phyloP scores from a whole-genome alignment of 2,113 vertebrate species.

The Eptatretus burgeri region DNA sequence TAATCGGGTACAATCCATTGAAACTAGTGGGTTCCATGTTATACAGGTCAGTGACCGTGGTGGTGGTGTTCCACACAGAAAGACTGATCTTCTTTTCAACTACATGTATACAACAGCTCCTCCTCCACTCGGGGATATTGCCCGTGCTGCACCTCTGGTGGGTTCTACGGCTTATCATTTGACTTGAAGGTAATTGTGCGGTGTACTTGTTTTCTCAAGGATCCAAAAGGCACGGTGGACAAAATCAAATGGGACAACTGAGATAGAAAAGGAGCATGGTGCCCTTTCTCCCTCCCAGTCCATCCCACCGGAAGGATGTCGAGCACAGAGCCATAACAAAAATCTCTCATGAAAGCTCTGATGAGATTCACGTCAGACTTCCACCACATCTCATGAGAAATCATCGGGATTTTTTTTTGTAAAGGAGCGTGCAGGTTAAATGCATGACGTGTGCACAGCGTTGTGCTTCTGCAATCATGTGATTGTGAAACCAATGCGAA shows the following conservation, averaged over 20 bases:
- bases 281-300: no score
- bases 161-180: not conserved
- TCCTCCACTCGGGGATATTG: slow-evolving; percentile 28
- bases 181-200: not conserved
- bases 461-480: slow-evolving; percentile 3
- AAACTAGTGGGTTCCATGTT: not conserved
- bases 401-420: no score
- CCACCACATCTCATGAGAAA: no score
- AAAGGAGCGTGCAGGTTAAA: not conserved
- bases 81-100: slow-evolving; percentile 64
- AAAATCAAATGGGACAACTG: no score
- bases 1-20: not conserved
- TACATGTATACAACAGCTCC: slow-evolving; percentile 84
- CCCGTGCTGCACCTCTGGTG: slow-evolving; percentile 36
- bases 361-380: no score
- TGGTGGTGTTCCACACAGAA: slow-evolving; percentile 44
- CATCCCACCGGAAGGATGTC: no score
- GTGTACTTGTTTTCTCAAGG: not conserved
- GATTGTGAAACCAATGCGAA: not conserved
- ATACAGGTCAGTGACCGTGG: slow-evolving; percentile 54
- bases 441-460: not conserved
- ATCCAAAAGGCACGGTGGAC: no score
- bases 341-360: no score
- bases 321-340: no score
- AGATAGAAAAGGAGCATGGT: no score